Evolutionary conservation across 2,113 vertebrate species (phyloP).

Genomic region (Osmerus mordax): DNA sequence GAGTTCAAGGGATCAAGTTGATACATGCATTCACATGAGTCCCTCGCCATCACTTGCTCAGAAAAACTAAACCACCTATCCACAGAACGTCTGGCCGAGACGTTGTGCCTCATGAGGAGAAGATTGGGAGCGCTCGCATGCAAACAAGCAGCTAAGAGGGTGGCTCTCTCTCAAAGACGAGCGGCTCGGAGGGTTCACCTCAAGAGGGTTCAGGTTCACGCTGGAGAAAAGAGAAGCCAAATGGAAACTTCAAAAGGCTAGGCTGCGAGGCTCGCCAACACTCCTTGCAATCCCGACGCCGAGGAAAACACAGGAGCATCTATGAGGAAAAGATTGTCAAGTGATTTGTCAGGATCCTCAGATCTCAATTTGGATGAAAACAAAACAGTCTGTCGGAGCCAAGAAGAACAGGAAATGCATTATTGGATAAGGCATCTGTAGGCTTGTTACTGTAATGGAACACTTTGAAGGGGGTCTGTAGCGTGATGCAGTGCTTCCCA

Average conservation of each 20-base stretch:
- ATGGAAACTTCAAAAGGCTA: slow-evolving; percentile 38
- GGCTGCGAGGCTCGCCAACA: not conserved
- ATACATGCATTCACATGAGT: slow-evolving; percentile 51
- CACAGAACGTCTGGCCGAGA: slow-evolving; percentile 49
- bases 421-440: slow-evolving; percentile 47
- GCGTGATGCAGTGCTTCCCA: slow-evolving; percentile 41
- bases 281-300: slow-evolving; percentile 13
- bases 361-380: slow-evolving; percentile 34
- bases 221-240: slow-evolving; percentile 38
- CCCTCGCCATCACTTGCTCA: slow-evolving; percentile 37
- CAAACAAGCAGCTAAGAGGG: slow-evolving; percentile 48
- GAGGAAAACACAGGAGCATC: not conserved
- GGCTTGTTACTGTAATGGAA: slow-evolving; percentile 36
- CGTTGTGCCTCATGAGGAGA: slow-evolving; percentile 53
- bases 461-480: slow-evolving; percentile 60
- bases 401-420: slow-evolving; percentile 34
- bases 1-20: slow-evolving; percentile 50
- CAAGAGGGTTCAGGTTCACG: slow-evolving; percentile 55
- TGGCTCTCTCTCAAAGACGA: slow-evolving; percentile 41
- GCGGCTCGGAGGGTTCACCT: slow-evolving; percentile 45
- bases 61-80: slow-evolving; percentile 52
- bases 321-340: slow-evolving; percentile 18
- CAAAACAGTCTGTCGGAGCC: not conserved
- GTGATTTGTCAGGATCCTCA: slow-evolving; percentile 38
- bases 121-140: slow-evolving; percentile 52